phyloP scores from a whole-genome alignment of 1,140 invertebrate species.

The Luehdorfia chinensis region DNA sequence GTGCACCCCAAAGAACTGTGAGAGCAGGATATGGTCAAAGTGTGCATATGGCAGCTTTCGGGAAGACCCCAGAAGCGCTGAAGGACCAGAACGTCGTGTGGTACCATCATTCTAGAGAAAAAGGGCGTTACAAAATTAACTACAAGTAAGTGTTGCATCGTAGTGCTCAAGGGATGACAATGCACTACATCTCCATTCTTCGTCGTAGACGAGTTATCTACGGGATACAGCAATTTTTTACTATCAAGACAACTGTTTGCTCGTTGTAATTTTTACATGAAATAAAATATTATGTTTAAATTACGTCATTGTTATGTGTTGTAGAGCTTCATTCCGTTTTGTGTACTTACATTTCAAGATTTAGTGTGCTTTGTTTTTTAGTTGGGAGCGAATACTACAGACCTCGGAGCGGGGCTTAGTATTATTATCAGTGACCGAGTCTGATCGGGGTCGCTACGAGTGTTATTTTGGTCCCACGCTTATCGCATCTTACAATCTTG shows the following conservation, averaged over 20 bases:
- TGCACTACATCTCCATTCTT: too few species aligned
- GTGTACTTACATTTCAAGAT: too few species aligned
- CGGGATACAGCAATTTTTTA: too few species aligned
- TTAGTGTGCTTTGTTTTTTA: conserved; percentile 65
- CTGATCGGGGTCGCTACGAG: conserved; percentile 84
- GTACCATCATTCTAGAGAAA: conserved; percentile 85
- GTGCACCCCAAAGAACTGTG: conserved; percentile 82
- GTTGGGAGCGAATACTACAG: conserved; percentile 83
- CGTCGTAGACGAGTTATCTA: too few species aligned
- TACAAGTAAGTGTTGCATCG: conserved; percentile 65
- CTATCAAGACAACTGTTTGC: too few species aligned
- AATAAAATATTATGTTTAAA: too few species aligned
- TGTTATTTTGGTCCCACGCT: conserved; percentile 83
- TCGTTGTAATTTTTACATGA: too few species aligned
- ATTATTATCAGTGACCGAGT: conserved; percentile 83
- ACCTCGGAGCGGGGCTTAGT: conserved; percentile 85
- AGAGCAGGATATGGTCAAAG: conserved; percentile 87
- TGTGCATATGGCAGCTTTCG: conserved; percentile 85
- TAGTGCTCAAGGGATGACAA: too few species aligned
- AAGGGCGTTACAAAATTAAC: conserved; percentile 78
- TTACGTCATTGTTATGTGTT: too few species aligned
- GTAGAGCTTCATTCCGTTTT: too few species aligned
- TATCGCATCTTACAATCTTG: conserved; percentile 83
- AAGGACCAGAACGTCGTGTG: conserved; percentile 80
- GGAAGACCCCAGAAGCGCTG: conserved; percentile 83